Evolutionary conservation across 1,140 invertebrate species (phyloP), one percentile per base, ranked within the genome.

Genomic region (Cydia amplana): DNA sequence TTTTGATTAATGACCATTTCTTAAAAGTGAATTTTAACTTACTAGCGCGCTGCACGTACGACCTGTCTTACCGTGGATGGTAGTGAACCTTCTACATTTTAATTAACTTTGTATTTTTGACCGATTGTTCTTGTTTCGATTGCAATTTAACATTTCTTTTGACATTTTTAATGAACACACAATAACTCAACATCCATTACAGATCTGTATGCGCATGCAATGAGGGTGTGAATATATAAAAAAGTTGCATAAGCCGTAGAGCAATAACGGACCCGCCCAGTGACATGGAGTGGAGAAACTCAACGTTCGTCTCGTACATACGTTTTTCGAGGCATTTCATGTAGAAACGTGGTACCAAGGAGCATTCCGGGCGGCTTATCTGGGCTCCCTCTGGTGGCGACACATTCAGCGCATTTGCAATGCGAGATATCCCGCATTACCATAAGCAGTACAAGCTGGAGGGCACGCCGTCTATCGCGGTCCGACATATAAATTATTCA

Each of bases 401-500:
- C 88, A 91, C 87, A 90, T 92, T 91, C 86, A 89, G 89, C 87
- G 87, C 86, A 93, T 93, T 93, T 93, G 89, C 90, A 93, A 91
- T 91, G 88, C 89, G 85, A 91, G 91, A 91, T 93, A 92, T 87
- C 78, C 85, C 79, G 87, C 87, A 93, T 93, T 93, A 93, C 90
- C 91, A 93, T 93, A 93, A 93, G 91, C 89, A 89, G 90, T 88
- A 90, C 87, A 84, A 87, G 86, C 82, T 87, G 88, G 90, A 91
- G 90, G 84, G 90, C 88, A 90, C 84, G 88, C 87, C 87, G 89
- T 91, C 91, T 93, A 93, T 93, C 91, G 90, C 87, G 80, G 83
- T 85, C 88, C 89, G 87, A 91, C 89, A 91, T 93, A 91, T 91
- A 93, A 91, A 93, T 91, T 91, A 93, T 93, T 93, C 91, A 93